Base-by-base conservation (phyloP, 2,113 vertebrate genomes). In the Oplegnathus fasciatus region DNA sequence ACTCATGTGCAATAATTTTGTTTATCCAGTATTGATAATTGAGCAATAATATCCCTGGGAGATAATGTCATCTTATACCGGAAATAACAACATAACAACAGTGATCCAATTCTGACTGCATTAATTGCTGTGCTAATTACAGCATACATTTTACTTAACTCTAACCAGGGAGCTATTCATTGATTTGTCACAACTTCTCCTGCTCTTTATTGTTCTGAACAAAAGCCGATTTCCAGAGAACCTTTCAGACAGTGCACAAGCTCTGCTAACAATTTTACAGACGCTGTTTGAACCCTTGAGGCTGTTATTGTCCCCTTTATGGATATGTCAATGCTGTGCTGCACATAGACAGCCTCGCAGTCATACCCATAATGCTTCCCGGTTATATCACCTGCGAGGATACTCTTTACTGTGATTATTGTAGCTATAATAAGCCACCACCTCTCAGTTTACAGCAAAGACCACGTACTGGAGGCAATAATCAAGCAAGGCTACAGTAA, bases 301-400 rank as follows among this genome's bases (percentile, higher is more conserved):
- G 50, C 37, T n/a, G 28, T 61, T 30, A 67, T 81, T 37, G 37
- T 52, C 10, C 52, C 1, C 9, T 79, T 90, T 62, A 86, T 80
- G 1, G 57, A 82, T 77, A 5, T 60, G 50, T 80, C 50, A 22
- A 10, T 67, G 46, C 40, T 54, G 24, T 40, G 71, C 30, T 20
- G 26, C 46, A 60, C 50, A 68, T 60, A 78, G 69, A 67, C 57
- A 55, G 75, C 44, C 20, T 69, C 28, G 34, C 57, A 50, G 57
- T 58, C n/a, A 28, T 40, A 61, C 24, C 52, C 34, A 78, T 83
- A 67, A 71, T 37, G 50, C 64, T 34, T 67, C 64, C 20, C 8
- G 5, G 71, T 58, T 68, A 67, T 50, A 66, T 67, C 20, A 60
- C 66, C 72, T 22, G 69, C 50, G 68, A 77, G 72, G 48, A 52